phyloP scores from a whole-genome alignment of 2,113 vertebrate genomes.

The Halcyon senegalensis region DNA sequence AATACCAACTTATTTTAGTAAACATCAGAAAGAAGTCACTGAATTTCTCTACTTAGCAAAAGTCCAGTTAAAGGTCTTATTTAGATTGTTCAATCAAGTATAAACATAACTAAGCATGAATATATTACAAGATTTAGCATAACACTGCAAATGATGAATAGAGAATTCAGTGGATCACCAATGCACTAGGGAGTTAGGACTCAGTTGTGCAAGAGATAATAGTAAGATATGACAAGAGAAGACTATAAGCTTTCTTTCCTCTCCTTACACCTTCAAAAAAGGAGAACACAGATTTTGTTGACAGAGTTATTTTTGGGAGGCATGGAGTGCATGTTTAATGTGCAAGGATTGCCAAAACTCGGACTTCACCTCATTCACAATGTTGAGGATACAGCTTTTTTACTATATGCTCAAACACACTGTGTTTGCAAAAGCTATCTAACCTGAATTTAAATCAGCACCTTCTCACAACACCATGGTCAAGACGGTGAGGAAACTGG shows the following conservation, averaged over 20 bases:
- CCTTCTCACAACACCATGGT: neutral
- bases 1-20: neutral
- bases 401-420: neutral
- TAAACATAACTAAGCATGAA: neutral
- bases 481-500: neutral
- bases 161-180: neutral
- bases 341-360: neutral
- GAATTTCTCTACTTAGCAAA: neutral
- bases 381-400: neutral
- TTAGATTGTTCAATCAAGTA: neutral
- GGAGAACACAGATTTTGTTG: neutral
- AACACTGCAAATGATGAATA: neutral
- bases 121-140: neutral
- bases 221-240: neutral
- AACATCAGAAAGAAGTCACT: neutral
- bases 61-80: neutral
- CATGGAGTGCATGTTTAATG: neutral
- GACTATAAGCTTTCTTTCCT: neutral
- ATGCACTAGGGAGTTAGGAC: neutral
- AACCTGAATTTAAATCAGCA: neutral
- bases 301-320: neutral
- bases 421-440: neutral
- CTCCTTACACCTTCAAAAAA: neutral
- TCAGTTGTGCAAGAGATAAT: neutral
- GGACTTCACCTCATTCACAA: neutral